phyloP scores from a whole-genome alignment of 2,113 vertebrate genomes.

The Saccopteryx leptura region DNA sequence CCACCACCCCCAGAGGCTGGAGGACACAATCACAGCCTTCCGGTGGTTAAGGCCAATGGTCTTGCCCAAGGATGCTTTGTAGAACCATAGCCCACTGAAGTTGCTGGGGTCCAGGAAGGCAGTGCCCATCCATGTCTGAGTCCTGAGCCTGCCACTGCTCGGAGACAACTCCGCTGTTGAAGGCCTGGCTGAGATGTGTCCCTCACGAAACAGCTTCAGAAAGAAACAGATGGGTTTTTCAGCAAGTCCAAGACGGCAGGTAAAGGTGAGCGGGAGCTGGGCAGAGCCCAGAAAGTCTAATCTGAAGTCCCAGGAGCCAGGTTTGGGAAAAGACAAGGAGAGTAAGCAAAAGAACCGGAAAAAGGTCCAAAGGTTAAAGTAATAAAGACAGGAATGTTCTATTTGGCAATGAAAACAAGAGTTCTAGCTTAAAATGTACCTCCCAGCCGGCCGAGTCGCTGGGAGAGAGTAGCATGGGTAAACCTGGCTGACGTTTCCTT shows the following conservation, averaged over 20 bases:
- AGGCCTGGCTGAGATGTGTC: neutral
- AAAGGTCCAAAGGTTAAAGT: neutral
- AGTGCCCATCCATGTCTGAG: neutral
- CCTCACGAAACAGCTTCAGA: neutral
- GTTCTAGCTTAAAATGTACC: neutral
- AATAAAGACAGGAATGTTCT: neutral
- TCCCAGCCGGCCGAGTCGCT: neutral
- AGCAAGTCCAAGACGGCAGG: neutral
- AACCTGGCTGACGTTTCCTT: neutral
- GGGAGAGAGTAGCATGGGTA: neutral
- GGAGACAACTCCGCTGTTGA: neutral
- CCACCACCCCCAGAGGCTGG: neutral
- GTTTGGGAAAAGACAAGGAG: neutral
- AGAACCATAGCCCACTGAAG: neutral
- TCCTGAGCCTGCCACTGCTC: neutral
- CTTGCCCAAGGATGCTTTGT: neutral
- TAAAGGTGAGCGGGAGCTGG: neutral
- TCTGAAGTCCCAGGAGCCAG: neutral
- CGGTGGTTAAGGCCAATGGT: neutral
- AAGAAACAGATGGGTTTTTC: neutral
- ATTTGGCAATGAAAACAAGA: slow-evolving; percentile 9
- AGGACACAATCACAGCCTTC: neutral
- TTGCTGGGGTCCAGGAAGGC: neutral
- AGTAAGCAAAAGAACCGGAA: neutral
- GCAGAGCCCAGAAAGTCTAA: neutral